A percentile compares a stretch with the other conserved stretches of the same genome.
phyloP scores from a whole-genome alignment of 2,888 invertebrate genomes.

The Troilus luridus region DNA sequence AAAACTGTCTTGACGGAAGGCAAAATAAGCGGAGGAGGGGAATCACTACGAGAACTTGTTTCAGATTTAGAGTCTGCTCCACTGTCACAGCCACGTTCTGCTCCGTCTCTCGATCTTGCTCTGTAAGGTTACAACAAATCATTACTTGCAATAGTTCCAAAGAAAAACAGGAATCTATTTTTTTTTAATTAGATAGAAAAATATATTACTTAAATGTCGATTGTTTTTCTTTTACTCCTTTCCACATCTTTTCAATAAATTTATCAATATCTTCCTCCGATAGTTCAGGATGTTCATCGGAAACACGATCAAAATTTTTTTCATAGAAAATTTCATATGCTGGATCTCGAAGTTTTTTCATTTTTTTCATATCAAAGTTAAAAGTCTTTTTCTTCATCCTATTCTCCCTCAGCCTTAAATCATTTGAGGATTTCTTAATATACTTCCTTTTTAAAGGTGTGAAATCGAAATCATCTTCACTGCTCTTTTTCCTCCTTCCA shows the following conservation, averaged over 20 bases:
- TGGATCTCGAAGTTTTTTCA: slow-evolving; percentile 58
- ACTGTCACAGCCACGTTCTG: slow-evolving; percentile 38
- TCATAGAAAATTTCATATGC: slow-evolving; percentile 61
- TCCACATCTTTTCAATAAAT: slow-evolving; percentile 65
- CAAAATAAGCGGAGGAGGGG: slow-evolving; percentile 44
- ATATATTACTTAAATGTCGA: slow-evolving; percentile 40
- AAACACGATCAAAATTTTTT: slow-evolving; percentile 62
- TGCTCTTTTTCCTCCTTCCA: slow-evolving; percentile 41
- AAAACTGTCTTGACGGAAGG: slow-evolving; percentile 46
- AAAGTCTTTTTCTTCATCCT: slow-evolving; percentile 48
- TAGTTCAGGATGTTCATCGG: slow-evolving; percentile 72
- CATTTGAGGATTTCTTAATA: slow-evolving; percentile 39
- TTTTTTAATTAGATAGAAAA: background rate
- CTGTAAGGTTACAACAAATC: slow-evolving; percentile 19
- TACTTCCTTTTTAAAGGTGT: slow-evolving; percentile 58
- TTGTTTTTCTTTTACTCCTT: slow-evolving; percentile 65
- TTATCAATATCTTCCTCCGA: slow-evolving; percentile 65
- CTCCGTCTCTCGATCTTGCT: slow-evolving; percentile 39
- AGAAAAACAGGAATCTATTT: background rate
- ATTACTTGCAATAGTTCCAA: background rate
- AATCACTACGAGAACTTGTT: slow-evolving; percentile 53
- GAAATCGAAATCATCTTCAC: slow-evolving; percentile 42
- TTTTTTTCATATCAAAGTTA: slow-evolving; percentile 48
- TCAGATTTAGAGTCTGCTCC: slow-evolving; percentile 42
- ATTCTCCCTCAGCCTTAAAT: slow-evolving; percentile 25